phyloP scores from a whole-genome alignment of 2,888 invertebrate species.

The Athalia circularis region DNA sequence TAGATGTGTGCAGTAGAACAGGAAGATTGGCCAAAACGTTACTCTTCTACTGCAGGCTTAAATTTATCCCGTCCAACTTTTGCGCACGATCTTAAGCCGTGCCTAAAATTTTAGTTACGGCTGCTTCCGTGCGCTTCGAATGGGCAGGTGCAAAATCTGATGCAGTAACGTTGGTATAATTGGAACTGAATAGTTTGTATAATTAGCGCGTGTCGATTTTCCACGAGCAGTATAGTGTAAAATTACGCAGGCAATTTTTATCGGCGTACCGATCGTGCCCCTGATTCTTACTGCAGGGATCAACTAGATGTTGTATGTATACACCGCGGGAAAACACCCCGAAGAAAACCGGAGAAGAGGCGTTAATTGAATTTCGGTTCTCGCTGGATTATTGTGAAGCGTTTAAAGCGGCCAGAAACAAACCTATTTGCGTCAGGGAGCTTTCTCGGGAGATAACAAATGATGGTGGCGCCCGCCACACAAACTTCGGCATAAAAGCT shows the following conservation, averaged over 20 bases:
- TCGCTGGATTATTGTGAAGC: slow-evolving; percentile 64
- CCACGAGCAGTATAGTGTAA: too few relatives aligned
- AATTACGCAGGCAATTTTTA: not conserved
- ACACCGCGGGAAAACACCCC: slow-evolving; percentile 19
- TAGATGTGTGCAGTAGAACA: too few relatives aligned
- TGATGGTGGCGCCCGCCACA: slow-evolving; percentile 59
- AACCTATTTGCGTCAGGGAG: slow-evolving; percentile 69
- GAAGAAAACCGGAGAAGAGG: slow-evolving; percentile 50
- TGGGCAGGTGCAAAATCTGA: not conserved
- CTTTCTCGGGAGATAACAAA: slow-evolving; percentile 66
- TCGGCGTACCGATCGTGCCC: not conserved
- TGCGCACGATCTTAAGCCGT: not conserved
- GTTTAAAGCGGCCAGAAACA: slow-evolving; percentile 67
- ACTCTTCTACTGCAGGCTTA: not conserved
- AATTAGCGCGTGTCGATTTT: too few relatives aligned
- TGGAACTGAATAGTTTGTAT: too few relatives aligned
- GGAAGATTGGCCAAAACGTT: too few relatives aligned
- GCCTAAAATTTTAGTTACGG: not conserved
- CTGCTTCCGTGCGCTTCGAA: not conserved
- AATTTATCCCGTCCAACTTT: slow-evolving; percentile 2
- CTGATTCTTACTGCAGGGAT: too few relatives aligned
- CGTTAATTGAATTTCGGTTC: slow-evolving; percentile 66
- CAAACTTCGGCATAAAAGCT: slow-evolving; percentile 56
- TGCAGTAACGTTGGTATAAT: too few relatives aligned
- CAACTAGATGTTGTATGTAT: too few relatives aligned